Base-by-base conservation (phyloP, 2,888 invertebrate genomes). In the Anarsia innoxiella region DNA sequence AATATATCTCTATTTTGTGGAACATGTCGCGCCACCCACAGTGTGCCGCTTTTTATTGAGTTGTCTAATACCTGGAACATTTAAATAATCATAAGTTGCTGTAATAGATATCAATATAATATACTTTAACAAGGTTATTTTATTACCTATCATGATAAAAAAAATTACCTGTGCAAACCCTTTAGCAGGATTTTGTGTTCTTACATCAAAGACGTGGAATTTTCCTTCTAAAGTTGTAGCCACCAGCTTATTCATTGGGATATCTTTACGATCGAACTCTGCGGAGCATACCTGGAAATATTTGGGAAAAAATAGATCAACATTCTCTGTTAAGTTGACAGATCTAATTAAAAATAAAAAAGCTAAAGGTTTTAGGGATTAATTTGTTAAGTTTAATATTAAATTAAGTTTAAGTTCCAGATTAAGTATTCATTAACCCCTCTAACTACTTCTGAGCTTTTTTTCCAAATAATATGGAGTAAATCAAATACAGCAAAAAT, bases 1-100 rank as follows among this genome's bases (percentile, higher is more conserved):
- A 97, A 98, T 12, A 98, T 75, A 63, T 98, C 97, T 35, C 97
- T 86, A 69, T 98, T 97, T 72, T 97, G 97, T 0, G 98, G 98
- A 32, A 97, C 72, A 82, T 98, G 97, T 25, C 90, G 89, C 0
- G 89, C 92, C 14, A 90, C 80, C 98, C 97, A 98, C 15, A 98
- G 89, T 0, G 97, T 98, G 0, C 97, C 93, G 54, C 87, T 88
- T 49, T 75, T 80, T 0, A 62, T 45, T 0, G 72, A 60, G 42
- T 66, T 78, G 37, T 84, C 74, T 23, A 84, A 49, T 1, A 85
- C 79, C 86, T 85, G n/a, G n/a, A n/a, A n/a, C n/a, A n/a, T n/a
- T n/a, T n/a, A n/a, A n/a, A n/a, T n/a, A n/a, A n/a, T n/a, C n/a
- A n/a, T n/a, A n/a, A n/a, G n/a, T n/a, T n/a, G n/a, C n/a, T n/a